Evolutionary conservation across 2,888 invertebrate genomes (phyloP), one percentile per base, ranked within the genome.

Genomic region (Brenthis ino): DNA sequence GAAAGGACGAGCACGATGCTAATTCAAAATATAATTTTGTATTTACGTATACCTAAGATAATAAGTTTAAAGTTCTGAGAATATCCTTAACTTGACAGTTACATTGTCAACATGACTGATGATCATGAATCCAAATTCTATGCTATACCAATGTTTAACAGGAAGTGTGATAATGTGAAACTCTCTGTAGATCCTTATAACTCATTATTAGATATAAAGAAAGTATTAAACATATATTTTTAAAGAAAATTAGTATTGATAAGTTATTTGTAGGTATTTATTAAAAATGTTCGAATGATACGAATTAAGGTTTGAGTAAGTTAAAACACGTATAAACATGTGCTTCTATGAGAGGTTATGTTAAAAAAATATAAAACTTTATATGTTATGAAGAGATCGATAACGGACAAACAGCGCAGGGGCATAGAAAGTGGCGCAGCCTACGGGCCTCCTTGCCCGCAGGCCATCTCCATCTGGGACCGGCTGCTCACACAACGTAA

Each of bases 11-110:
- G 79, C 82, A 78, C 83, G 85, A 88, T 85, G 85, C 86, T 88
- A 85, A 89, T 87, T 89, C 85, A 80, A 86, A 86, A 86, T 86
- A 83, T 81, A 82, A 85, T 84, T 84, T 78, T 80, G 80, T 80
- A 79, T 81, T 79, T 77, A 80, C 78, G 78, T 78, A 78, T 76
- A 80, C 80, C 82, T 82, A 71, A 63, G 53, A 75, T 64, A 72
- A 68, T 71, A 84, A 84, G 82, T 80, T 68, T 43, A 43, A 53
- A 68, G 60, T 58, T 68, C 64, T 61, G 33, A 57, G 63, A 43
- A 53, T 58, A 60, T 61, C 80, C 77, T 76, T 78, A 76, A 79
- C 76, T 79, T 81, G 81, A 84, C 79, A 79, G 78, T 80, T 80
- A 77, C 73, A 66, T 69, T 74, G 74, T 74, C 73, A 71, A 75